A percentile compares a stretch with the other conserved stretches of the same genome.
Evolutionary conservation across 2,113 vertebrate genomes (phyloP).

Genomic region (Myotis yumanensis): DNA sequence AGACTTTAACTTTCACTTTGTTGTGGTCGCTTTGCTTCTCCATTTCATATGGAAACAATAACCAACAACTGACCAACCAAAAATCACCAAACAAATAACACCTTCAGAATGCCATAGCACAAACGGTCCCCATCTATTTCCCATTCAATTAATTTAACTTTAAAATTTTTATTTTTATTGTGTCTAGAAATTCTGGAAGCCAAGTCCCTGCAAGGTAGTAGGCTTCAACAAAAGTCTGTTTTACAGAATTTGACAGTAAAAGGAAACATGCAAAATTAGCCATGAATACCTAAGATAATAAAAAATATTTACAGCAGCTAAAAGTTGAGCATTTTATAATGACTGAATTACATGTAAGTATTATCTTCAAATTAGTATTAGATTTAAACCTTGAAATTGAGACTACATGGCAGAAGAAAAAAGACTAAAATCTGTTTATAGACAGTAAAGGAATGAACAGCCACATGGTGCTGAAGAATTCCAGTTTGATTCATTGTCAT

Average conservation of each 20-base stretch:
- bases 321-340: background rate
- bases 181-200: background rate
- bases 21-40: background rate
- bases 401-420: background rate
- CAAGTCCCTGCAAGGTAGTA: background rate
- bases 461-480: background rate
- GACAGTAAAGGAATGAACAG: background rate
- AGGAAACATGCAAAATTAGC: background rate
- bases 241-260: conserved; percentile 28
- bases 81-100: background rate
- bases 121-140: background rate
- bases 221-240: background rate
- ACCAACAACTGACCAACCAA: background rate
- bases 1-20: background rate
- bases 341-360: background rate
- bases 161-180: background rate
- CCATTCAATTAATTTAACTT: background rate
- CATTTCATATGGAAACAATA: background rate
- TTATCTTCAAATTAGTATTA: conserved; percentile 20
- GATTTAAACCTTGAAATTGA: background rate
- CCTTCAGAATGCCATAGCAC: background rate
- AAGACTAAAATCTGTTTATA: background rate
- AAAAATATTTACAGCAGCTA: conserved; percentile 10
- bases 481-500: background rate
- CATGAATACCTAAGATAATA: background rate